Conservation (phyloP, 2,113 vertebrate genomes). For the Microcebus lehilahytsara region DNA sequence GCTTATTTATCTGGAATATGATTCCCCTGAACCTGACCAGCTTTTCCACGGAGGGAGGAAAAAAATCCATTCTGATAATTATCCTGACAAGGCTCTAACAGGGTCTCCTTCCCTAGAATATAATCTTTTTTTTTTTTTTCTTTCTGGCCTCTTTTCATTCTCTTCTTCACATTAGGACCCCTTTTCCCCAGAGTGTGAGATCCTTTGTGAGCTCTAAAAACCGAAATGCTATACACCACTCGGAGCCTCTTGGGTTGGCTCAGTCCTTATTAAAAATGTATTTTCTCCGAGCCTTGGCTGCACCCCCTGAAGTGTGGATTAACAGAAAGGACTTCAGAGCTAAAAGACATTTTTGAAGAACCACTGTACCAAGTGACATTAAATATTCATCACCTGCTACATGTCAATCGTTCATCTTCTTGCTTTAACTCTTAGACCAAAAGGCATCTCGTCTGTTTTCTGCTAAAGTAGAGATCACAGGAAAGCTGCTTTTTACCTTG, state of each 20-base stretch:
- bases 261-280: constrained; percentile 69
- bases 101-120: background rate
- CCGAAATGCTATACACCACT: background rate
- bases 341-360: constrained; percentile 50
- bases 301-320: constrained; percentile 45
- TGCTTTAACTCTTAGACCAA: constrained; percentile 22
- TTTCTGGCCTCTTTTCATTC: constrained; percentile 16
- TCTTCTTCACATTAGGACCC: constrained; percentile 12
- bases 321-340: constrained; percentile 28
- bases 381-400: constrained; percentile 66
- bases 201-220: background rate
- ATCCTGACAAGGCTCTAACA: constrained; percentile 30
- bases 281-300: constrained; percentile 43
- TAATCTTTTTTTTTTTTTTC: background rate
- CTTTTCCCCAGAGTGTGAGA: background rate
- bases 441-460: background rate
- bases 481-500: background rate
- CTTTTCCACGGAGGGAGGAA: background rate
- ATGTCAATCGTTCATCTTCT: constrained; percentile 67
- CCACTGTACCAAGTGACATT: constrained; percentile 35
- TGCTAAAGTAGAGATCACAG: background rate
- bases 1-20: constrained; percentile 48
- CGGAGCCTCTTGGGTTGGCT: background rate
- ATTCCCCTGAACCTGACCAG: constrained; percentile 24
- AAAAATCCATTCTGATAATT: constrained; percentile 33